phyloP scores from a whole-genome alignment of 1,140 invertebrate genomes.

The Drosophila busckii region DNA sequence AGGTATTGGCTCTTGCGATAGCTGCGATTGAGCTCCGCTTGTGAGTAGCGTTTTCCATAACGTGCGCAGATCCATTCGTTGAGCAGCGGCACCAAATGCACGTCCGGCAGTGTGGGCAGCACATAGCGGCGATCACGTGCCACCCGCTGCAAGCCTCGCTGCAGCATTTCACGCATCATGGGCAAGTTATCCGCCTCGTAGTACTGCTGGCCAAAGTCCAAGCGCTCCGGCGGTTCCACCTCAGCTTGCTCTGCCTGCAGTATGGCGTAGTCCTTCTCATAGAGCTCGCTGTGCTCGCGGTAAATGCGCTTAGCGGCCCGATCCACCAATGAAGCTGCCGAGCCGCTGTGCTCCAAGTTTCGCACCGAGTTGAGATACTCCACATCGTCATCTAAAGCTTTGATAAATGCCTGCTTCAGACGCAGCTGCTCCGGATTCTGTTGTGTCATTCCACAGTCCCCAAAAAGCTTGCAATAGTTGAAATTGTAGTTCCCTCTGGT shows the following conservation, averaged over 20 bases:
- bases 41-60: slow-evolving; percentile 47
- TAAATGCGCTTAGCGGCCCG: slow-evolving; percentile 16
- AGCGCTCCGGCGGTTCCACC: not conserved
- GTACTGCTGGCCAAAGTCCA: slow-evolving; percentile 27
- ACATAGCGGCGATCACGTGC: slow-evolving; percentile 42
- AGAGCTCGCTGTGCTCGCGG: slow-evolving; percentile 5
- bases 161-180: slow-evolving; percentile 42
- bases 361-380: slow-evolving; percentile 27
- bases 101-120: slow-evolving; percentile 51
- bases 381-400: slow-evolving; percentile 39
- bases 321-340: slow-evolving; percentile 22
- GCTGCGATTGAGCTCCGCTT: slow-evolving; percentile 3
- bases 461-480: slow-evolving; percentile 40
- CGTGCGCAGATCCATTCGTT: slow-evolving; percentile 53
- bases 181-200: slow-evolving; percentile 36
- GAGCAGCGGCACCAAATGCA: slow-evolving; percentile 43
- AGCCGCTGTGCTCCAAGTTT: not conserved
- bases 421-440: slow-evolving; percentile 9
- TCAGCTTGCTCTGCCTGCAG: not conserved
- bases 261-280: slow-evolving; percentile 19
- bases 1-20: not conserved
- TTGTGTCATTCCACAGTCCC: not conserved
- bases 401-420: slow-evolving; percentile 33
- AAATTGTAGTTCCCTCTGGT: slow-evolving; percentile 7
- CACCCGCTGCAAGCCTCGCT: slow-evolving; percentile 28